These are phyloP conservation scores for Tinea trinotella DNA, from an alignment of 2,888 invertebrate species.

Conservation along the genomic window DNA sequence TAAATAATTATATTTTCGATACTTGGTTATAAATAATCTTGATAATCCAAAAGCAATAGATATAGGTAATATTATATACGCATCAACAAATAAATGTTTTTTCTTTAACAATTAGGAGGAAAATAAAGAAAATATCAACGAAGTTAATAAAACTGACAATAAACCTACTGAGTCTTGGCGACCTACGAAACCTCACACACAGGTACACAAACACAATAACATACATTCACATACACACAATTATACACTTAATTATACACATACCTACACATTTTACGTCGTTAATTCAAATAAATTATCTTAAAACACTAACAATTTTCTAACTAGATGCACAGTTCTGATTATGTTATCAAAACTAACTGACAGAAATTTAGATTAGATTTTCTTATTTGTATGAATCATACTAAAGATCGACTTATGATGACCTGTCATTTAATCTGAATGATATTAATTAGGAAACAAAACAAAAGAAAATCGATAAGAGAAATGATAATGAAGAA, in stretches of 20 bases:
- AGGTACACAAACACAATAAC: constrained; percentile 22
- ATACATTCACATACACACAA: not conserved
- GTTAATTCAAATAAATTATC: too few relatives aligned
- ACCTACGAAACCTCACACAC: constrained; percentile 50
- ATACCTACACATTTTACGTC: constrained; percentile 2
- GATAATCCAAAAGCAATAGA: constrained; percentile 11
- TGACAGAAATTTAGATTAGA: too few relatives aligned
- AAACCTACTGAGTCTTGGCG: constrained; percentile 58
- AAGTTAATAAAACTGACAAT: constrained; percentile 40
- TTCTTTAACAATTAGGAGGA: constrained; percentile 43
- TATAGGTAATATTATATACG: not conserved
- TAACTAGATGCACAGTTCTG: too few relatives aligned
- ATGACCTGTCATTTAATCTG: too few relatives aligned
- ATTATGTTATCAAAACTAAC: too few relatives aligned
- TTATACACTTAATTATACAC: not conserved
- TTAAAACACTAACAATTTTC: too few relatives aligned
- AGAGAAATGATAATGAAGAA: not conserved
- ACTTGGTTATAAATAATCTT: constrained; percentile 18
- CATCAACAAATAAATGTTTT: not conserved
- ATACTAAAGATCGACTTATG: too few relatives aligned
- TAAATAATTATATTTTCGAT: too few relatives aligned
- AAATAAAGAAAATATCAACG: constrained; percentile 42
- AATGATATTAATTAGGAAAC: not conserved
- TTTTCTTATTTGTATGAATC: too few relatives aligned
- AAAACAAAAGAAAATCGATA: not conserved